Conservation (phyloP, 2,113 vertebrate genomes). For the Argyrosomus japonicus region DNA sequence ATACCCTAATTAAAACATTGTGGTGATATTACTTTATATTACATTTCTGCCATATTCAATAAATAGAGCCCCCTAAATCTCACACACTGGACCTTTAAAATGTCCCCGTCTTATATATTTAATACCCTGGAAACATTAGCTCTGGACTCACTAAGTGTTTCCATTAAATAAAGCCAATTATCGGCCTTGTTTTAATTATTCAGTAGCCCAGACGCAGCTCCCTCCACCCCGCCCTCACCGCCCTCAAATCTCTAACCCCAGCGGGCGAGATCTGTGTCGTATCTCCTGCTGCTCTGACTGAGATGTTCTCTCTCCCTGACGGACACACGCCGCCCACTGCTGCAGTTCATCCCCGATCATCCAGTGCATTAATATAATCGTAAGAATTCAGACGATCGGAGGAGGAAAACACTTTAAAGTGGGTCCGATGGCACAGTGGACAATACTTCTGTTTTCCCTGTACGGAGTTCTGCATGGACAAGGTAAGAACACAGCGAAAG, state of each 20-base stretch:
- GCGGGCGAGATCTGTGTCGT: background rate
- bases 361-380: background rate
- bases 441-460: slow-evolving; percentile 45
- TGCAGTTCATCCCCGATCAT: background rate
- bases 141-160: background rate
- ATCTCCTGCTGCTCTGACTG: background rate
- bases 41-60: no score
- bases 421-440: slow-evolving; percentile 49
- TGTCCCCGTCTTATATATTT: background rate
- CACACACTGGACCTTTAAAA: background rate
- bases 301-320: slow-evolving; percentile 2
- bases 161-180: slow-evolving; percentile 1
- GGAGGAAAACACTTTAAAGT: background rate
- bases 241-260: background rate
- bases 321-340: background rate
- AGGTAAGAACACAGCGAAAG: slow-evolving; percentile 40
- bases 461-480: slow-evolving; percentile 50
- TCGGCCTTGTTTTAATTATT: slow-evolving; percentile 14
- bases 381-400: accelerated
- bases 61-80: no score
- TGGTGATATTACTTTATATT: no score
- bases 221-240: slow-evolving; percentile 13
- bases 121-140: background rate
- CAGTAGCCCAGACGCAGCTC: background rate
- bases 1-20: no score